phyloP scores from a whole-genome alignment of 1,140 invertebrate species.

The Ostrea denselamellosa region DNA sequence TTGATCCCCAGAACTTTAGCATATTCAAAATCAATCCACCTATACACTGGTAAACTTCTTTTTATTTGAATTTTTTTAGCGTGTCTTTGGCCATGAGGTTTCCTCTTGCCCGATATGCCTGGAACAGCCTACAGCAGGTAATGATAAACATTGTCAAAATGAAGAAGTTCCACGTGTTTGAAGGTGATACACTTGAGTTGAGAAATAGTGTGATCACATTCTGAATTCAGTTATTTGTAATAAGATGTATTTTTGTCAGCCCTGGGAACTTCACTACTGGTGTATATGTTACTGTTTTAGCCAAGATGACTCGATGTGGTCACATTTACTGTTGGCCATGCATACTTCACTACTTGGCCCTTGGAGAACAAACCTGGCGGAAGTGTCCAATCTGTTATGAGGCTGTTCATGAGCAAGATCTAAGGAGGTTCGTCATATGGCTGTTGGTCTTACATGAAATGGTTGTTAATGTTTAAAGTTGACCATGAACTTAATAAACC shows the following conservation, averaged over 20 bases:
- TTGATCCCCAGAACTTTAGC: too few species aligned
- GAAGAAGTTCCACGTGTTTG: too few species aligned
- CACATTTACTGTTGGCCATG: conserved; percentile 98
- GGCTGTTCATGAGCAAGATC: conserved; percentile 83
- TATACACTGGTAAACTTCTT: background rate
- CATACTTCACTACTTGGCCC: conserved; percentile 92
- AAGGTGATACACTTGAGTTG: too few species aligned
- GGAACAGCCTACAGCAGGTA: conserved; percentile 83
- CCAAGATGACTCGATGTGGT: conserved; percentile 95
- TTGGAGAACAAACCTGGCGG: conserved; percentile 79
- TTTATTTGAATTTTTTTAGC: background rate
- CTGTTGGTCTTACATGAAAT: background rate
- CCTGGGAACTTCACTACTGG: too few species aligned
- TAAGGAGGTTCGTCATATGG: conserved; percentile 86
- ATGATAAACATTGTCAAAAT: background rate
- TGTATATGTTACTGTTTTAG: conserved; percentile 81
- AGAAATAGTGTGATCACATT: too few species aligned
- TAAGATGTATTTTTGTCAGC: too few species aligned
- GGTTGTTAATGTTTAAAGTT: background rate
- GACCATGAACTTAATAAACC: too few species aligned
- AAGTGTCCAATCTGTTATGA: conserved; percentile 78
- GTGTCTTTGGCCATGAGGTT: conserved; percentile 80
- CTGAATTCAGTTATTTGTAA: too few species aligned
- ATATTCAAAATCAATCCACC: too few species aligned
- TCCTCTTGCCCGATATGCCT: conserved; percentile 95